phyloP scores from a whole-genome alignment of 2,797 vertebrate species.

The Chiloscyllium punctatum region DNA sequence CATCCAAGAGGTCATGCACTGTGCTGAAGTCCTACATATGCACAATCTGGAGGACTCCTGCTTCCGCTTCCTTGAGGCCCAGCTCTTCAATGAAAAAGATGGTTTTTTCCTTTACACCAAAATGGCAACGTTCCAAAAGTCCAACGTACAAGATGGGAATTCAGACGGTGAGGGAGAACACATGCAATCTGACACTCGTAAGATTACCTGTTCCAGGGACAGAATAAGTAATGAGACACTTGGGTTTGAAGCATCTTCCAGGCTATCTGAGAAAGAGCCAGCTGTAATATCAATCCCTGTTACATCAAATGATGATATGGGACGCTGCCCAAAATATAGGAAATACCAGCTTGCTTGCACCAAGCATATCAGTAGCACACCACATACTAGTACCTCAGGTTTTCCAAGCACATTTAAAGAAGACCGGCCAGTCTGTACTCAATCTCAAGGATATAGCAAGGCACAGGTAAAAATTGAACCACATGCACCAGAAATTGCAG shows the following conservation, averaged over 20 bases:
- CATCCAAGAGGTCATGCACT: constrained; percentile 98
- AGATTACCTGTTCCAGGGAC: constrained; percentile 68
- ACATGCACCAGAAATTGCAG: constrained; percentile 69
- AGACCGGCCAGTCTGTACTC: constrained; percentile 60
- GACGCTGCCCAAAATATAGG: constrained; percentile 93
- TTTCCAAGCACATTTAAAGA: constrained; percentile 92
- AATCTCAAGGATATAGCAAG: constrained; percentile 60
- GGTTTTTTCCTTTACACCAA: constrained; percentile 77
- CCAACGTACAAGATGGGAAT: constrained; percentile 56
- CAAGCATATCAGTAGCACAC: constrained; percentile 92
- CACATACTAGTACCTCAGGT: constrained; percentile 97
- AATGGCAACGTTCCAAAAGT: constrained; percentile 62
- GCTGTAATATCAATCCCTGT: constrained; percentile 63
- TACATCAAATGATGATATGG: constrained; percentile 71
- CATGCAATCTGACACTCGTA: constrained; percentile 76
- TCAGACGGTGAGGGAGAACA: constrained; percentile 72
- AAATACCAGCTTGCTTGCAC: constrained; percentile 97
- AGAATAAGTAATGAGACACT: constrained; percentile 67
- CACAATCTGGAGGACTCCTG: constrained; percentile 99
- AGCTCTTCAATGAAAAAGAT: constrained; percentile 86
- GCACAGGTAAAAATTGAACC: constrained; percentile 91
- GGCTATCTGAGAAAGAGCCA: constrained; percentile 58
- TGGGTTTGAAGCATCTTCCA: constrained; percentile 56
- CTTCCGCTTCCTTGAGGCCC: constrained; percentile 96
- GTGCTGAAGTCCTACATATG: constrained; percentile 94